Evolutionary conservation across 2,113 vertebrate genomes (phyloP).

Genomic region (Alethe diademata): DNA sequence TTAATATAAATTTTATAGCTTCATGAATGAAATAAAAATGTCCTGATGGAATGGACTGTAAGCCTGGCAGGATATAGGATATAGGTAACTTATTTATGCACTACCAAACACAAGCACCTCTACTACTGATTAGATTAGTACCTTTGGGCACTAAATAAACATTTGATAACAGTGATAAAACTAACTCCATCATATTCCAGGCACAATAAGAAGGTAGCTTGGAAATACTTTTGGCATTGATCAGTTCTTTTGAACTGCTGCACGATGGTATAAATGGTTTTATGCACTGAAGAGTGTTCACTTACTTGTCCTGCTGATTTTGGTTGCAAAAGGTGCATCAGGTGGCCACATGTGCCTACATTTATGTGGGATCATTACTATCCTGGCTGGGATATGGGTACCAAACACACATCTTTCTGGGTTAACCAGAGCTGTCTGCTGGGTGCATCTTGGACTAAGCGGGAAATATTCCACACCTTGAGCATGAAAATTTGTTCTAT

Average conservation of each 20-base stretch:
- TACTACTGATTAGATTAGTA: background rate
- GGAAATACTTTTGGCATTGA: background rate
- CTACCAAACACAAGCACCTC: background rate
- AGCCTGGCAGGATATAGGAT: background rate
- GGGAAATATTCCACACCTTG: background rate
- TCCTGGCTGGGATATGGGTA: background rate
- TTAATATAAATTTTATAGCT: background rate
- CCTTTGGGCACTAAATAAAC: background rate
- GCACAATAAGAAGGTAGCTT: background rate
- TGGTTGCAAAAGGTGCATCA: background rate
- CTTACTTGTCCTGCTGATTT: background rate
- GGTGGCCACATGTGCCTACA: background rate
- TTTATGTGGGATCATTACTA: background rate
- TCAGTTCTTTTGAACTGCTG: background rate
- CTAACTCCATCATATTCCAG: background rate
- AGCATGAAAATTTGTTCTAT: background rate
- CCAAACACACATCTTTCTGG: background rate
- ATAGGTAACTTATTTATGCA: background rate
- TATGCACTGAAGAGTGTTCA: background rate
- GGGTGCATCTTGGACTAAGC: background rate
- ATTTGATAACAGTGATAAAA: background rate
- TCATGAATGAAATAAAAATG: background rate
- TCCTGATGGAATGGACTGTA: background rate
- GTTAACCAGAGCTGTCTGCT: background rate
- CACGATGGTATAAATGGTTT: background rate